Percentiles rank a stretch among this genome's conserved stretches.
Evolutionary conservation across 2,797 vertebrate species (phyloP).

Genomic region (Poeciliopsis infans): DNA sequence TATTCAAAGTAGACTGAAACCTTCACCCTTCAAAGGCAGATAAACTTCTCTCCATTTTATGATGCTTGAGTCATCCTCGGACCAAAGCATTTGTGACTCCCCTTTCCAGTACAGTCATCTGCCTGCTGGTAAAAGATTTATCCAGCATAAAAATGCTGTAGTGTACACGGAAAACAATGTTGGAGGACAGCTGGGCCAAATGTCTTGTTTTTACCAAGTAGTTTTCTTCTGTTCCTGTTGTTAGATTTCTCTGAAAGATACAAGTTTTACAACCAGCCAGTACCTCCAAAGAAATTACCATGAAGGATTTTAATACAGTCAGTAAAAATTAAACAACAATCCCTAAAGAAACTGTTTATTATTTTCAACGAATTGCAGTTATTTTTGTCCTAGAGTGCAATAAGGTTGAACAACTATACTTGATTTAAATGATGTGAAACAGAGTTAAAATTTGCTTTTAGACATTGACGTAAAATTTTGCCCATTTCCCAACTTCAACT

Average conservation of each 20-base stretch:
- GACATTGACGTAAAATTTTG: conserved; percentile 10
- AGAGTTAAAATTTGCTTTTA: conserved; percentile 17
- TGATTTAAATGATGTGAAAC: conserved; percentile 8
- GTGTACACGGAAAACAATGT: conserved; percentile 53
- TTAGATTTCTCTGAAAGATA: conserved; percentile 34
- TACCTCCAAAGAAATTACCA: conserved; percentile 15
- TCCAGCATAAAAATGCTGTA: conserved; percentile 53
- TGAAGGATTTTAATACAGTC: conserved; percentile 13
- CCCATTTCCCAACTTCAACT: conserved; percentile 10
- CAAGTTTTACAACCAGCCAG: conserved; percentile 20
- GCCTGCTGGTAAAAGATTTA: conserved; percentile 58
- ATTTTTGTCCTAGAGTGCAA: not conserved
- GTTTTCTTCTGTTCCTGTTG: conserved; percentile 36
- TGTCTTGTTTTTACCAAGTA: conserved; percentile 47
- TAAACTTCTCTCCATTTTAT: conserved; percentile 43
- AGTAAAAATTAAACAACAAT: conserved; percentile 5
- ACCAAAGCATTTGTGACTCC: conserved; percentile 44
- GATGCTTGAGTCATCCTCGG: conserved; percentile 55
- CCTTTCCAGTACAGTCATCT: conserved; percentile 63
- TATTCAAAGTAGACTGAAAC: conserved; percentile 16
- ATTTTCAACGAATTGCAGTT: conserved; percentile 3
- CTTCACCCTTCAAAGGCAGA: conserved; percentile 23
- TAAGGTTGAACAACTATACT: conserved; percentile 7
- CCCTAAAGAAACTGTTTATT: conserved; percentile 6
- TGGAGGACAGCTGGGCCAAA: conserved; percentile 49